A percentile compares a stretch with the other conserved stretches of the same genome.
These are phyloP conservation scores for Cynopterus brachyotis DNA, from an alignment of 2,113 vertebrate species.

Conservation along the genomic window DNA sequence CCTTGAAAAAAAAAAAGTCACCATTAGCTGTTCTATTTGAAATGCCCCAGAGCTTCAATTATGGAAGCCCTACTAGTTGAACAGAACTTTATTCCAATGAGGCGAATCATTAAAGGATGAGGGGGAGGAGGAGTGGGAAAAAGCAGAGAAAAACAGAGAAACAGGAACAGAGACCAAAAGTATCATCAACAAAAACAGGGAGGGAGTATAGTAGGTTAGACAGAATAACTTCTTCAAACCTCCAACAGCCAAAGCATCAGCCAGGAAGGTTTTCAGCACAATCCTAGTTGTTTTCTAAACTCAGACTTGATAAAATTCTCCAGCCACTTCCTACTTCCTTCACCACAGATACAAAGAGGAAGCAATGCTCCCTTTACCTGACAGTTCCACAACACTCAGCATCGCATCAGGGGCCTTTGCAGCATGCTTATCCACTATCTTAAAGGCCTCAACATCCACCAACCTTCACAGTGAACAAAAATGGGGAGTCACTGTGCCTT, in stretches of 20 bases:
- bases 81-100: conserved; percentile 69
- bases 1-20: conserved; percentile 61
- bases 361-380: conserved; percentile 29
- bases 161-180: not conserved
- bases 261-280: conserved; percentile 22
- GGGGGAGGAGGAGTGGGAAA: not conserved
- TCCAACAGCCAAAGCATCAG: conserved; percentile 59
- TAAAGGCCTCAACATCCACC: conserved; percentile 61
- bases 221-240: conserved; percentile 61
- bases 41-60: conserved; percentile 72
- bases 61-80: conserved; percentile 62
- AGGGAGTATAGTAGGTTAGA: not conserved
- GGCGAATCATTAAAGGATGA: conserved; percentile 51
- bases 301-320: conserved; percentile 63
- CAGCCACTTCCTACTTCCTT: conserved; percentile 41
- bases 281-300: conserved; percentile 67
- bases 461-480: conserved; percentile 34
- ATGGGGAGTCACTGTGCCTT: conserved; percentile 1
- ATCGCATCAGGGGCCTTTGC: conserved; percentile 44
- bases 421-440: conserved; percentile 1
- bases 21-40: conserved; percentile 71
- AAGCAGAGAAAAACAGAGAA: not conserved
- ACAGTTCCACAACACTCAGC: conserved; percentile 24
- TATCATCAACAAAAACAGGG: not conserved
- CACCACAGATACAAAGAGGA: conserved; percentile 43